Base-by-base conservation (phyloP, 2,888 invertebrate genomes). In the Rhogogaster chlorosoma region DNA sequence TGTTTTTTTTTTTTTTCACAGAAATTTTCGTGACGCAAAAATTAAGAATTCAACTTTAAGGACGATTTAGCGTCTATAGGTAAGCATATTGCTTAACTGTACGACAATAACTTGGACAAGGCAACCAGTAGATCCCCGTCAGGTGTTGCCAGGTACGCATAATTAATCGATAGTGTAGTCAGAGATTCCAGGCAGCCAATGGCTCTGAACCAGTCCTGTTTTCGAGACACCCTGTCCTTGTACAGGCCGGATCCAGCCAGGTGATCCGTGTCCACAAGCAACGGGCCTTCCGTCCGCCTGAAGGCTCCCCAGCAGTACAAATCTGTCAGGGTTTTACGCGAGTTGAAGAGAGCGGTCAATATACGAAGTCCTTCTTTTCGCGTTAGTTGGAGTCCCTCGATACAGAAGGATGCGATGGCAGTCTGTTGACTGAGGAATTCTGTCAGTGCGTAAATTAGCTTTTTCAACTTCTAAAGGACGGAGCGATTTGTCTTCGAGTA, bases 251-350 rank as follows among this genome's bases (percentile, higher is more conserved):
- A 88, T 78, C 86, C 85, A 67, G 75, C 71, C 67, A 42, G 70
- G 84, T 86, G 71, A 12, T 77, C 82, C 53, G 80, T 84, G 70
- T 86, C 75, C n/a, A 73, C 67, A 57, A 86, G 67, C 12, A 87
- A 86, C 15, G 88, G 88, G 67, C 85, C 86, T 75, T 87, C 86
- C 70, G 87, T 87, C 82, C 87, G 87, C 71, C 86, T 86, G 84
- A 90, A 90, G 61, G 87, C 88, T 29, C 87, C 87, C 90, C 90
- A 90, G 84, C 90, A 88, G 84, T 90, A 87, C 26, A 90, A 85
- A 84, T 87, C 85, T 85, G 82, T 89, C 83, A 90, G 85, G 70
- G 88, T 89, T 86, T 86, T 86, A 85, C 87, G 88, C 77, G 89
- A 90, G 45, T 88, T 87, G 86, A 86, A 86, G 77, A 90, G 84